A percentile compares a stretch with the other conserved stretches of the same genome.
Evolutionary conservation across 2,797 vertebrate species (phyloP).

Genomic region (Chloroceryle amazona): DNA sequence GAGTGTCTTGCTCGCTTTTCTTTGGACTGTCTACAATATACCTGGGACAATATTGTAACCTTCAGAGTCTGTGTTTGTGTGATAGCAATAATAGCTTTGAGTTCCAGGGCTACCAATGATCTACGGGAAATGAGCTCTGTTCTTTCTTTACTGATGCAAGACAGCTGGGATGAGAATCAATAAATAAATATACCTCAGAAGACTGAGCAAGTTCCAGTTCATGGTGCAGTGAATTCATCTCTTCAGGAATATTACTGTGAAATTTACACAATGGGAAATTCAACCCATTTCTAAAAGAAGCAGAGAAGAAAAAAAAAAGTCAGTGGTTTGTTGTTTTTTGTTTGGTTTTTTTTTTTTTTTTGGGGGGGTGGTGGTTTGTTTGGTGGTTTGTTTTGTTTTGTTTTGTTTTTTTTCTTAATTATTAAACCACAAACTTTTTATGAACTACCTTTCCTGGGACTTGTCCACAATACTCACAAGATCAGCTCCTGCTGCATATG

Average conservation of each 20-base stretch:
- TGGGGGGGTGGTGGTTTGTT: too few species aligned
- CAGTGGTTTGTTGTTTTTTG: too few species aligned
- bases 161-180: not conserved
- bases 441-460: not conserved
- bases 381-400: too few species aligned
- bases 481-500: constrained; percentile 88
- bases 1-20: not conserved
- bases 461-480: constrained; percentile 79
- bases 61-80: not conserved
- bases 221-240: constrained; percentile 81
- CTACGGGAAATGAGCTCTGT: not conserved
- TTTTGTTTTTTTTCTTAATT: too few species aligned
- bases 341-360: too few species aligned
- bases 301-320: not conserved
- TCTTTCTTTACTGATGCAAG: not conserved
- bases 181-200: constrained; percentile 84
- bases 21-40: not conserved
- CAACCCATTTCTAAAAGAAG: constrained; percentile 71
- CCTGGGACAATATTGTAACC: not conserved
- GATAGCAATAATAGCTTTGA: not conserved
- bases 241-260: constrained; percentile 79
- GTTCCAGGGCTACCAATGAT: not conserved
- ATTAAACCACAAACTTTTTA: too few species aligned
- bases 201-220: constrained; percentile 90
- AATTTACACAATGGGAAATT: constrained; percentile 81